A percentile compares a stretch with the other conserved stretches of the same genome.
Conservation (phyloP, 1,140 invertebrate species). For the Hycleus cichorii region DNA sequence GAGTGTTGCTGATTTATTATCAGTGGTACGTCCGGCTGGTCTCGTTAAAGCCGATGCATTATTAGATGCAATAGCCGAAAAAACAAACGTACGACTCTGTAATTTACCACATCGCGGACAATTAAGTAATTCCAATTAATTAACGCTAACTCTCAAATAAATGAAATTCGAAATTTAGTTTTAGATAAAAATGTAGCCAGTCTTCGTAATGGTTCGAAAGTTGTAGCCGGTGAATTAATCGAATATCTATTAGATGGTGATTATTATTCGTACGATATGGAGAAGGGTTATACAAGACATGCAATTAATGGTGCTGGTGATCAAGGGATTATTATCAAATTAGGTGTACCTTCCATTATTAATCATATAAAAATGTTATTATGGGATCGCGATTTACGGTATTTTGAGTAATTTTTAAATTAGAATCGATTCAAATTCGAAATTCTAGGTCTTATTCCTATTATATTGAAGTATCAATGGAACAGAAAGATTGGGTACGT, state of each 20-base stretch:
- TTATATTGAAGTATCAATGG: conserved; percentile 92
- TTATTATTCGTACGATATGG: conserved; percentile 80
- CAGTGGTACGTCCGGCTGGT: conserved; percentile 75
- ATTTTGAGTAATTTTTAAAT: neutral
- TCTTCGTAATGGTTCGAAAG: conserved; percentile 66
- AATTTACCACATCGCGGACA: conserved; percentile 76
- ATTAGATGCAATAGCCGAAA: conserved; percentile 86
- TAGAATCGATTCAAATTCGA: neutral
- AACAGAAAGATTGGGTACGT: conserved; percentile 90
- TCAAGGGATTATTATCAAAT: conserved; percentile 79
- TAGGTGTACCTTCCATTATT: conserved; percentile 82
- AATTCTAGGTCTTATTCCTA: conserved; percentile 83
- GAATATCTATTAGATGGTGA: conserved; percentile 83
- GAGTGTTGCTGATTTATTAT: conserved; percentile 77
- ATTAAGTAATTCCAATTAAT: conserved; percentile 48
- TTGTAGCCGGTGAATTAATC: conserved; percentile 81
- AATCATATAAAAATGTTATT: conserved; percentile 89
- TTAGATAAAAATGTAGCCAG: conserved; percentile 89
- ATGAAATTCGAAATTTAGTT: conserved; percentile 44
- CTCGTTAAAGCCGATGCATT: conserved; percentile 84
- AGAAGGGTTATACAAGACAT: conserved; percentile 86
- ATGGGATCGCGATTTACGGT: conserved; percentile 90
- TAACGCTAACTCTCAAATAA: no score
- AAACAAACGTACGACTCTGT: conserved; percentile 66
- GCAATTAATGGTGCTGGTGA: conserved; percentile 76